Percentiles rank a stretch among this genome's conserved stretches.
These are phyloP conservation scores for Picus viridis DNA, from an alignment of 2,797 vertebrate genomes.

Conservation along the genomic window DNA sequence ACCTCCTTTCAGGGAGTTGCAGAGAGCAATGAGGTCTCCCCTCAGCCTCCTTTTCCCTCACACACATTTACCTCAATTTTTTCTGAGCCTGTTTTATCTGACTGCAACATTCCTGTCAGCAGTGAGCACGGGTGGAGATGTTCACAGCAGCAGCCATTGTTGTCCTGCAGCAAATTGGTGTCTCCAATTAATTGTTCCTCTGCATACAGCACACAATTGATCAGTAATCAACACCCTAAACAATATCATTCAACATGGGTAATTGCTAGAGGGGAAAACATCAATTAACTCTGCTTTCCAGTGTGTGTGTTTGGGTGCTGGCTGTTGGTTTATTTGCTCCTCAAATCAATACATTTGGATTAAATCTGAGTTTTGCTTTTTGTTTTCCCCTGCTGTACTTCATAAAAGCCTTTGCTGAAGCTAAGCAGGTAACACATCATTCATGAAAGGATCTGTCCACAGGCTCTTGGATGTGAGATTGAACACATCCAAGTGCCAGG, in stretches of 20 bases:
- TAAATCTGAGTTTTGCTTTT: too few species aligned
- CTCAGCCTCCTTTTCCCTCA: too few species aligned
- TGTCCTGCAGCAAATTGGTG: not conserved
- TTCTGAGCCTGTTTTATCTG: not conserved
- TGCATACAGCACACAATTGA: not conserved
- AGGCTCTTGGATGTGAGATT: not conserved
- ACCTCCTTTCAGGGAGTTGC: too few species aligned
- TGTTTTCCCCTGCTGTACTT: not conserved
- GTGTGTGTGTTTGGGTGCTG: not conserved
- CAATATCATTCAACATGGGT: not conserved
- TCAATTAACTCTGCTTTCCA: not conserved
- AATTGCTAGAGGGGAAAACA: not conserved
- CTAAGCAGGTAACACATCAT: fast-evolving
- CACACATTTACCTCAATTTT: not conserved
- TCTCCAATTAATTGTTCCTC: not conserved
- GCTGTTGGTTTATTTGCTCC: not conserved
- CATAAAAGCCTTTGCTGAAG: not conserved
- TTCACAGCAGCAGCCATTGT: not conserved
- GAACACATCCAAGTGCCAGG: too few species aligned
- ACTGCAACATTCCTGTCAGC: slow-evolving; percentile 14
- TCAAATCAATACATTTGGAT: too few species aligned
- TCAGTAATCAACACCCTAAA: not conserved
- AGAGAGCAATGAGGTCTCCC: too few species aligned
- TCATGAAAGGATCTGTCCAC: not conserved
- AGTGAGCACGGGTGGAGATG: slow-evolving; percentile 15